Conservation (phyloP, 1,140 invertebrate genomes). For the Aleiodes sp. region DNA sequence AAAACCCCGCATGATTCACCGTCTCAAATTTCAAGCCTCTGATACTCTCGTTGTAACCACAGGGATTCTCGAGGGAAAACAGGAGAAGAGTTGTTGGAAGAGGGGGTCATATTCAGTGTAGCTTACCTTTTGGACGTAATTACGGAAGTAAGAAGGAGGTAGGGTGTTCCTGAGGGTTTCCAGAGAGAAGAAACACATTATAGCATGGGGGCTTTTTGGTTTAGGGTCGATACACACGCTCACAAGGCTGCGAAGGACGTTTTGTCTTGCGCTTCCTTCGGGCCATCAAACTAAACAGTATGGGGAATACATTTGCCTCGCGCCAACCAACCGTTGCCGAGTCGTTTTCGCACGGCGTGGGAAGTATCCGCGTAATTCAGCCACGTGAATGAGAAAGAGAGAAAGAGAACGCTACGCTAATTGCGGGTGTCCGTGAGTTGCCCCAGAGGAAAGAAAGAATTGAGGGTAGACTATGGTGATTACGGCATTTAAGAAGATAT, state of each 20-base stretch:
- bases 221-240: slow-evolving; percentile 11
- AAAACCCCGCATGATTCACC: not conserved
- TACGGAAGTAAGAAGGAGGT: not conserved
- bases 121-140: not conserved
- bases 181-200: not conserved
- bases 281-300: not conserved
- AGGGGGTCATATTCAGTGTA: not conserved
- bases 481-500: slow-evolving; percentile 50
- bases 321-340: not conserved
- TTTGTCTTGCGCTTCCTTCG: slow-evolving; percentile 20
- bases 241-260: not conserved
- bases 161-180: not conserved
- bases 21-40: not conserved
- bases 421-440: slow-evolving; percentile 43
- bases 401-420: slow-evolving; percentile 33
- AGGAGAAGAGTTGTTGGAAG: not conserved
- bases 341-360: slow-evolving; percentile 16
- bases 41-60: not conserved
- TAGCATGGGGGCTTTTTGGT: not conserved
- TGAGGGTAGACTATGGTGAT: slow-evolving; percentile 36
- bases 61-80: not conserved
- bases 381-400: slow-evolving; percentile 3
- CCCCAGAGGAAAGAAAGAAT: slow-evolving; percentile 1
- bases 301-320: not conserved
- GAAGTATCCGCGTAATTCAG: slow-evolving; percentile 24